Evolutionary conservation across 2,797 vertebrate species (phyloP).

Genomic region (Protonibea diacanthus): DNA sequence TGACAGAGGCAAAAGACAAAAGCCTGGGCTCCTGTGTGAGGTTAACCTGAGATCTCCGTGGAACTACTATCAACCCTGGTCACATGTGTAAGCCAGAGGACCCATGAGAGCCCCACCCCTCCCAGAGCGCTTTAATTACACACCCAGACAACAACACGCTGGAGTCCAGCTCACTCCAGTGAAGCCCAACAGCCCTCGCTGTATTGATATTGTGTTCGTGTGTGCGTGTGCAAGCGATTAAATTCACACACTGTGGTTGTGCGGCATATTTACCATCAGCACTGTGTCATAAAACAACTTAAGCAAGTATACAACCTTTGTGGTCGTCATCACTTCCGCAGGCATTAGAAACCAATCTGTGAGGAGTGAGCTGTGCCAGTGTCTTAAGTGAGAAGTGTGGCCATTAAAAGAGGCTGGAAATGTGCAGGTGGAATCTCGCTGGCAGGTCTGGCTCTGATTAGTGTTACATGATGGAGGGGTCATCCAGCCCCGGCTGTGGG

Average conservation of each 20-base stretch:
- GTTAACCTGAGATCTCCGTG: slow-evolving; percentile 87
- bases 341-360: slow-evolving; percentile 11
- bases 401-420: slow-evolving; percentile 70
- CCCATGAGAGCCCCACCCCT: slow-evolving; percentile 78
- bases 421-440: slow-evolving; percentile 67
- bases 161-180: slow-evolving; percentile 77
- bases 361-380: slow-evolving; percentile 39
- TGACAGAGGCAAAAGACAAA: slow-evolving; percentile 83
- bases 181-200: slow-evolving; percentile 61
- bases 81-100: slow-evolving; percentile 82
- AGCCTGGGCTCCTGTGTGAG: slow-evolving; percentile 79
- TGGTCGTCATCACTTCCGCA: slow-evolving; percentile 13
- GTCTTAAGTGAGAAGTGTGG: slow-evolving; percentile 64
- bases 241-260: slow-evolving; percentile 38
- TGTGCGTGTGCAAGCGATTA: slow-evolving; percentile 34
- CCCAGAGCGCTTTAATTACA: slow-evolving; percentile 81
- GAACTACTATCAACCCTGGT: slow-evolving; percentile 80
- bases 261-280: slow-evolving; percentile 55
- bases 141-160: slow-evolving; percentile 74
- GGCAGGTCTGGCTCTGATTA: slow-evolving; percentile 89
- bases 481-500: slow-evolving; percentile 61
- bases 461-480: slow-evolving; percentile 75
- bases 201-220: slow-evolving; percentile 42
- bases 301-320: slow-evolving; percentile 45
- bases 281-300: slow-evolving; percentile 38